Base-by-base conservation (phyloP, 2,797 vertebrate genomes). In the Danio jaintianensis region DNA sequence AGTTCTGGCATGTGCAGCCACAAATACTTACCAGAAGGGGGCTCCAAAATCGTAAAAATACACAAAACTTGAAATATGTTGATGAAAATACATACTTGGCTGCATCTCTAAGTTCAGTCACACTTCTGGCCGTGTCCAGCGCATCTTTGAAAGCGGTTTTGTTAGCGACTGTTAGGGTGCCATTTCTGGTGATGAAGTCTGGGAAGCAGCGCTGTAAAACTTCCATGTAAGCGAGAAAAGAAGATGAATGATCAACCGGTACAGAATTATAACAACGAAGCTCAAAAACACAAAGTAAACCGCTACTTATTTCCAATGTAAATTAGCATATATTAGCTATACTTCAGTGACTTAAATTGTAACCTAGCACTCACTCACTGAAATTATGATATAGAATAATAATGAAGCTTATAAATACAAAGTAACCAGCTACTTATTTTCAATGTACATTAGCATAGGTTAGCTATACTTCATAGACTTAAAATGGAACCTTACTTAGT, bases 201-300 rank as follows among this genome's bases (percentile, higher is more conserved):
- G 96, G 96, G 43, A 98, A 94, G 90, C 96, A 98, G 82, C 96
- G 93, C 87, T 95, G 95, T 48, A 98, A 90, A 89, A 96, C 96
- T 98, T 88, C 40, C 47, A 67, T 9, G 20, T 1, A 42, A 29
- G 8, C 8, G 47, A 67, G 13, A 0, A 22, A 61, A 79, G 61
- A 36, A 66, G 42, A 29, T 29, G 50, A 43, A 64, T 22, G 52
- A 11, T 29, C 0, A 55, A 11, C n/a, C 45, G 36, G 12, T 36
- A n/a, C 47, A 36, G 22, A 36, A 52, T n/a, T 16, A 38, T 15
- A 61, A 38, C 38, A 38, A 61, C 16, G 13, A 38, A 7, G 4
- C 56, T 59, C 12, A 36, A 29, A 29, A 58, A 0, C 12, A 1
- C 11, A 6, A 59, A 59, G 6, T 59, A 36, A 73, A 59, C 70